Evolutionary conservation across 1,140 invertebrate genomes (phyloP).

Genomic region (Sycobia sp.): DNA sequence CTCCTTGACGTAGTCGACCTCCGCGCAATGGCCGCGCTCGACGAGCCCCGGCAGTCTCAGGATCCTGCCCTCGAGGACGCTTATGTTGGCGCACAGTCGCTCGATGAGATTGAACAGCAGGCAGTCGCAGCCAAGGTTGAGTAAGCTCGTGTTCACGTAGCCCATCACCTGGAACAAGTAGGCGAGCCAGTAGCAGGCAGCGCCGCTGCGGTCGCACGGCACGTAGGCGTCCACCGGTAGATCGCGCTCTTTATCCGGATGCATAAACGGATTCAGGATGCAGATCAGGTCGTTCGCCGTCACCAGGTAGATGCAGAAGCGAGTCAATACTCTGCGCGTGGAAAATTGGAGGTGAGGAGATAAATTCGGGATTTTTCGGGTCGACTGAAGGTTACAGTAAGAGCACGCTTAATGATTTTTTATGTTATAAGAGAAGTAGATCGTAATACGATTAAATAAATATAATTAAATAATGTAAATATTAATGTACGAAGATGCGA

Average conservation of each 20-base stretch:
- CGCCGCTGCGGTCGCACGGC: slow-evolving; percentile 35
- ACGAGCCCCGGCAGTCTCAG: neutral
- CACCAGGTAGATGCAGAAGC: slow-evolving; percentile 32
- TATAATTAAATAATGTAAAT: too few species aligned
- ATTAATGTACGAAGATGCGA: too few species aligned
- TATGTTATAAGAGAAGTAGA: too few species aligned
- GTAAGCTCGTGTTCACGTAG: slow-evolving; percentile 20
- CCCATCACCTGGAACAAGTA: slow-evolving; percentile 39
- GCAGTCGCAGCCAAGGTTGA: slow-evolving; percentile 40
- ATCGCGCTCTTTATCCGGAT: slow-evolving; percentile 16
- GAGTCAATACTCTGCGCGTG: slow-evolving; percentile 28
- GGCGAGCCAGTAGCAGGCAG: slow-evolving; percentile 30
- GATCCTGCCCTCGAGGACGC: slow-evolving; percentile 37
- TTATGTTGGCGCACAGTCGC: slow-evolving; percentile 37
- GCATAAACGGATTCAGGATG: slow-evolving; percentile 34
- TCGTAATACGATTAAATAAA: too few species aligned
- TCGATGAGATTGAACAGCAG: slow-evolving; percentile 35
- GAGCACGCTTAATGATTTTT: too few species aligned
- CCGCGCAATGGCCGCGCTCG: neutral
- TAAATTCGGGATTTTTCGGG: slow-evolving; percentile 7
- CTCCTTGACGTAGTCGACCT: neutral
- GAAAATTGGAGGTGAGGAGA: slow-evolving; percentile 1
- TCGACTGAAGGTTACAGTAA: too few species aligned
- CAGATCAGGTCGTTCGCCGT: slow-evolving; percentile 28
- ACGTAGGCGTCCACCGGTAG: slow-evolving; percentile 40